Conservation (phyloP, 1,140 invertebrate genomes). For the Hyles vespertilio region DNA sequence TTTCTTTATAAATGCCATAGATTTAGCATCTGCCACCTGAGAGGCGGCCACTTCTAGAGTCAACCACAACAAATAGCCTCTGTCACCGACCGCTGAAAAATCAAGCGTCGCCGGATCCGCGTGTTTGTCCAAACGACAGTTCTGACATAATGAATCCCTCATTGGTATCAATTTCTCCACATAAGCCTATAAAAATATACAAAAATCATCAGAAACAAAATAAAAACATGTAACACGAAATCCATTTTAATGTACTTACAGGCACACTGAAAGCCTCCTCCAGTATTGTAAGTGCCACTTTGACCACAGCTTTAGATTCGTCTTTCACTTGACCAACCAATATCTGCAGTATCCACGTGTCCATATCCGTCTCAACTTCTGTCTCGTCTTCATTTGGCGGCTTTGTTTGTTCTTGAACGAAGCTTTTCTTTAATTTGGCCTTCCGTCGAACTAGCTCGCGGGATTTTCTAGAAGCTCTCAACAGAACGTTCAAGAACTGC, state of each 20-base stretch:
- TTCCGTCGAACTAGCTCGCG: conserved; percentile 60
- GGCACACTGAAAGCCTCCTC: conserved; percentile 94
- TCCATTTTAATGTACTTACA: conserved; percentile 63
- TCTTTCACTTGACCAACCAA: conserved; percentile 90
- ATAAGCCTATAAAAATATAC: conserved; percentile 71
- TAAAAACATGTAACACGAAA: background rate
- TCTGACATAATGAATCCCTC: conserved; percentile 63
- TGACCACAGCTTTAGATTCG: conserved; percentile 83
- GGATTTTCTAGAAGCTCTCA: conserved; percentile 82
- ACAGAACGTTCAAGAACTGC: conserved; percentile 89
- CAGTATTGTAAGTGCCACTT: conserved; percentile 88
- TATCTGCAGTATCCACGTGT: conserved; percentile 89
- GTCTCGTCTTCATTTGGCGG: conserved; percentile 37
- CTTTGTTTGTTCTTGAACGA: conserved; percentile 45
- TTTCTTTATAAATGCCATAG: conserved; percentile 80
- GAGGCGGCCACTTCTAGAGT: conserved; percentile 86
- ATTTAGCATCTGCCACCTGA: conserved; percentile 81
- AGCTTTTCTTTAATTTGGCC: conserved; percentile 58
- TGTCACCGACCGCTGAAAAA: conserved; percentile 81
- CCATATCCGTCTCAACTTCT: conserved; percentile 72
- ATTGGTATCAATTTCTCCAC: conserved; percentile 86
- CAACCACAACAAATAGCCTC: conserved; percentile 88
- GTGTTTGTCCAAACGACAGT: conserved; percentile 50
- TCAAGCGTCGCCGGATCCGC: conserved; percentile 81
- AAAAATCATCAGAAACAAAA: conserved; percentile 10